These are phyloP conservation scores for Glareola pratincola DNA, from an alignment of 2,113 vertebrate species.

Conservation along the genomic window DNA sequence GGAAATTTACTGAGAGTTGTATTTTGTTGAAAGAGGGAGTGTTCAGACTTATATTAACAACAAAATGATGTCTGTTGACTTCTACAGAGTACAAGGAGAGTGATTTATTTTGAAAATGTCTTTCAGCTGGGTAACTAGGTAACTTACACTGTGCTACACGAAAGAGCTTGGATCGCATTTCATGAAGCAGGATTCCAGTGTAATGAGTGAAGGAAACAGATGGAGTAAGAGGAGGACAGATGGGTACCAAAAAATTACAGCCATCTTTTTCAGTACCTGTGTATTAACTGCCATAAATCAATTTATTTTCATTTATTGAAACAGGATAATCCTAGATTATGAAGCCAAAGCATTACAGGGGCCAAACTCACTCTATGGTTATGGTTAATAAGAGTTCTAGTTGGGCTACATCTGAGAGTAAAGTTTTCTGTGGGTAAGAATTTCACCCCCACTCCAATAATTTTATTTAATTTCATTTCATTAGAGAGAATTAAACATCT, in stretches of 20 bases:
- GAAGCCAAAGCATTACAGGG: background rate
- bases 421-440: background rate
- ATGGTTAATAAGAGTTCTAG: background rate
- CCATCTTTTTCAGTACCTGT: background rate
- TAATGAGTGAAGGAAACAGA: constrained; percentile 75
- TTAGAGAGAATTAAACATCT: background rate
- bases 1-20: constrained; percentile 12
- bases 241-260: constrained; percentile 31
- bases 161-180: constrained; percentile 60
- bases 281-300: constrained; percentile 36
- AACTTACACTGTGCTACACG: constrained; percentile 52
- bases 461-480: background rate
- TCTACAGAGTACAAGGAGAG: constrained; percentile 37
- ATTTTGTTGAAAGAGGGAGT: constrained; percentile 31
- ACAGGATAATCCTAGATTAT: background rate
- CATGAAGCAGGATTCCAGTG: constrained; percentile 52
- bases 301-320: constrained; percentile 37
- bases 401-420: background rate
- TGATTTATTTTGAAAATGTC: constrained; percentile 69
- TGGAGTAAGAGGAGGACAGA: constrained; percentile 53
- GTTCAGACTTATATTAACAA: constrained; percentile 34
- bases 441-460: background rate
- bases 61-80: constrained; percentile 64
- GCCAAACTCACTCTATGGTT: background rate
- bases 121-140: constrained; percentile 39